Evolutionary conservation across 2,888 invertebrate genomes (phyloP).

Genomic region (Conus canariensis): DNA sequence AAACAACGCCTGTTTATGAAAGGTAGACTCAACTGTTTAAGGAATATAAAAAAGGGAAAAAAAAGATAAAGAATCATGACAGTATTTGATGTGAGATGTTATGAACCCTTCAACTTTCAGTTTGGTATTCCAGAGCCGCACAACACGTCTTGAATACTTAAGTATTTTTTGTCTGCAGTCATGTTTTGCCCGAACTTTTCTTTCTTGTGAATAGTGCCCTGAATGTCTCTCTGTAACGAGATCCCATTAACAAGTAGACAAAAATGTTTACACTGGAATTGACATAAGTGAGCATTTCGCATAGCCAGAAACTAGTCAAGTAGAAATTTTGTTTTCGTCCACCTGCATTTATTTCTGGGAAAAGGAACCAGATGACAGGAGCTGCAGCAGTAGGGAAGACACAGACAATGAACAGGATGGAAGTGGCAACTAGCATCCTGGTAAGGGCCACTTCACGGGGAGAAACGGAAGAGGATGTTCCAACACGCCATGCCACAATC

Average conservation of each 20-base stretch:
- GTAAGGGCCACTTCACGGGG: constrained; percentile 27
- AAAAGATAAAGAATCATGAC: too few relatives aligned
- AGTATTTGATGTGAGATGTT: too few relatives aligned
- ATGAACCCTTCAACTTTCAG: too few relatives aligned
- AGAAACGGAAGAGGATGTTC: neutral
- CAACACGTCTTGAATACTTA: too few relatives aligned
- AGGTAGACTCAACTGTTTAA: too few relatives aligned
- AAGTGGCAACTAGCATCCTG: constrained; percentile 2
- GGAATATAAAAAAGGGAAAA: too few relatives aligned
- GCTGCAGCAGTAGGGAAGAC: neutral
- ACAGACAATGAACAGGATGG: constrained; percentile 25
- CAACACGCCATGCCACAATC: neutral
- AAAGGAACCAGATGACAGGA: neutral
- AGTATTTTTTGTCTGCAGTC: too few relatives aligned
- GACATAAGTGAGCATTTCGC: neutral
- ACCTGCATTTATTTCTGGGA: neutral
- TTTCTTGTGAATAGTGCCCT: neutral
- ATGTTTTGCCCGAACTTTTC: too few relatives aligned
- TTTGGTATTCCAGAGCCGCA: too few relatives aligned
- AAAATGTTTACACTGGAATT: constrained; percentile 16
- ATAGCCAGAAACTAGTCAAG: neutral
- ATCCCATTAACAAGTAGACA: constrained; percentile 18
- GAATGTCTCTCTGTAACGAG: constrained; percentile 23
- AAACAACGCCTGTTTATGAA: too few relatives aligned
- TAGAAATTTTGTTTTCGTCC: constrained; percentile 10